Conservation (phyloP, 2,888 invertebrate species). For the Rhagonycha fulva region DNA sequence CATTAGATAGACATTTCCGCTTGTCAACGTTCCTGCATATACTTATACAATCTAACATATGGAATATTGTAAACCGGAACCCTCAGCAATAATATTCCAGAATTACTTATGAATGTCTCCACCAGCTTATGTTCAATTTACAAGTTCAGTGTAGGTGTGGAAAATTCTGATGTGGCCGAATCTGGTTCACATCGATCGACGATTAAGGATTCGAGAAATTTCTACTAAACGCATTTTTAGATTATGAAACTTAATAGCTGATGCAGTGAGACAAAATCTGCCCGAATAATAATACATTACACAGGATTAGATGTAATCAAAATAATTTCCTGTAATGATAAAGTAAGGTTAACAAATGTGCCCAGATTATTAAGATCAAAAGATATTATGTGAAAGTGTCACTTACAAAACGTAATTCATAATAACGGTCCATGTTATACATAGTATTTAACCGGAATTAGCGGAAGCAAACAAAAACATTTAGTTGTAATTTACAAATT, state of each 20-base stretch:
- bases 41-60: neutral
- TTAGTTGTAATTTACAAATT: neutral
- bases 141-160: neutral
- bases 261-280: neutral
- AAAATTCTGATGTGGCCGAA: neutral
- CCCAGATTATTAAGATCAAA: neutral
- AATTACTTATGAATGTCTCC: neutral
- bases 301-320: neutral
- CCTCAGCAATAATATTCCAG: neutral
- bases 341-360: neutral
- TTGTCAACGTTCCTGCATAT: constrained; percentile 2
- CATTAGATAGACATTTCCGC: constrained; percentile 8
- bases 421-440: neutral
- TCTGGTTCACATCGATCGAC: neutral
- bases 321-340: neutral
- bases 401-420: neutral
- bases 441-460: neutral
- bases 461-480: neutral
- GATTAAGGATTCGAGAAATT: too few relatives aligned
- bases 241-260: neutral
- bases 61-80: neutral
- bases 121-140: neutral
- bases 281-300: too few relatives aligned
- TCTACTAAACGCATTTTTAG: neutral
- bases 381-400: neutral